These are phyloP conservation scores for Macquaria ambigua DNA, from an alignment of 2,113 vertebrate species.

Conservation along the genomic window DNA sequence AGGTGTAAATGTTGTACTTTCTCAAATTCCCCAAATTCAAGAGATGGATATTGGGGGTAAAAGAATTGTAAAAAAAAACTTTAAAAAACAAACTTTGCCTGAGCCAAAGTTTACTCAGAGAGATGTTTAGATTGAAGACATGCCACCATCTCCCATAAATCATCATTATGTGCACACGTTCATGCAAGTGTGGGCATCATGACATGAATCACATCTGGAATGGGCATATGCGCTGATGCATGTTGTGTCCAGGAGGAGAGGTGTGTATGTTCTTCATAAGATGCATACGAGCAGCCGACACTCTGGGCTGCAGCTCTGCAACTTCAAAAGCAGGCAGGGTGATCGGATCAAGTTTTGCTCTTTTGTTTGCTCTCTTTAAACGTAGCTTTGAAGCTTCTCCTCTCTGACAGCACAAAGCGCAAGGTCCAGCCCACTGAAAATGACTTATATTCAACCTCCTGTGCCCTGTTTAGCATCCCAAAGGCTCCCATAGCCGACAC, in stretches of 20 bases:
- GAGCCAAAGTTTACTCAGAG: neutral
- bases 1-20: neutral
- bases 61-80: neutral
- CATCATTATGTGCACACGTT: neutral
- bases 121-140: neutral
- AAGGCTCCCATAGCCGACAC: slow-evolving; percentile 89
- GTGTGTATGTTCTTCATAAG: slow-evolving; percentile 40
- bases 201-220: slow-evolving; percentile 34
- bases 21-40: neutral
- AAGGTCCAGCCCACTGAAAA: slow-evolving; percentile 70
- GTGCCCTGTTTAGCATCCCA: slow-evolving; percentile 93
- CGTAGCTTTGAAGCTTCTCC: slow-evolving; percentile 94
- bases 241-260: slow-evolving; percentile 9
- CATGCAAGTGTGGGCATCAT: slow-evolving; percentile 8
- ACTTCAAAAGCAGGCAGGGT: slow-evolving; percentile 91
- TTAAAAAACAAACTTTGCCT: neutral
- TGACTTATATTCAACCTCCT: slow-evolving; percentile 80
- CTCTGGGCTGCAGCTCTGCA: slow-evolving; percentile 80
- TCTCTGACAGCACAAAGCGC: slow-evolving; percentile 88
- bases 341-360: slow-evolving; percentile 91
- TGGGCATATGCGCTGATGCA: slow-evolving; percentile 13
- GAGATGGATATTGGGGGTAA: neutral
- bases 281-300: slow-evolving; percentile 48
- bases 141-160: neutral
- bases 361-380: slow-evolving; percentile 88